These are phyloP conservation scores for Agelaius phoeniceus DNA, from an alignment of 2,113 vertebrate genomes.

Conservation along the genomic window DNA sequence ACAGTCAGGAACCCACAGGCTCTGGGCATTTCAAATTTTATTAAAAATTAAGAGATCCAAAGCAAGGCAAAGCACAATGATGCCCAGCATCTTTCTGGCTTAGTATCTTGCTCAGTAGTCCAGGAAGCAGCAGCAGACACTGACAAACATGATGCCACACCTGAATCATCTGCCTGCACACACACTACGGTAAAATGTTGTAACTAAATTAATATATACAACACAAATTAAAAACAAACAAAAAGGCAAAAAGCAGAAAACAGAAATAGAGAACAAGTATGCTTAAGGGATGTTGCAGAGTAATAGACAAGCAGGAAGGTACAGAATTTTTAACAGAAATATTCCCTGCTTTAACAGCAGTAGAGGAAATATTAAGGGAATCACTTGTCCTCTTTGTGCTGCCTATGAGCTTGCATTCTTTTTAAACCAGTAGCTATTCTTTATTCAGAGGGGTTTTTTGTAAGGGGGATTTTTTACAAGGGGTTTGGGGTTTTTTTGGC, in stretches of 20 bases:
- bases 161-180: background rate
- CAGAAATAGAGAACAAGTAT: background rate
- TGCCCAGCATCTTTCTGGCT: conserved; percentile 10
- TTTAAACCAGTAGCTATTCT: background rate
- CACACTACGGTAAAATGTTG: fast-evolving
- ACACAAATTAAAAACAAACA: background rate
- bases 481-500: background rate
- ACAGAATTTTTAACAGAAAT: background rate
- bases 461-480: fast-evolving
- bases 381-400: background rate
- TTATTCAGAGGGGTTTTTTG: background rate
- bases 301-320: background rate
- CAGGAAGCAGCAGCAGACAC: background rate
- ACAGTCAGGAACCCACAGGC: background rate
- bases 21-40: background rate
- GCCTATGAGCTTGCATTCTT: background rate
- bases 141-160: background rate
- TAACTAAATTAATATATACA: background rate
- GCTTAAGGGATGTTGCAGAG: background rate
- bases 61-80: background rate
- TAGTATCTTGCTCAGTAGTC: background rate
- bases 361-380: background rate
- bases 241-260: background rate
- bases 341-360: background rate
- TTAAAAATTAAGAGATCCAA: conserved; percentile 33